Evolutionary conservation across 2,888 invertebrate species (phyloP).

Genomic region (Hirtodrosophila trivittata): DNA sequence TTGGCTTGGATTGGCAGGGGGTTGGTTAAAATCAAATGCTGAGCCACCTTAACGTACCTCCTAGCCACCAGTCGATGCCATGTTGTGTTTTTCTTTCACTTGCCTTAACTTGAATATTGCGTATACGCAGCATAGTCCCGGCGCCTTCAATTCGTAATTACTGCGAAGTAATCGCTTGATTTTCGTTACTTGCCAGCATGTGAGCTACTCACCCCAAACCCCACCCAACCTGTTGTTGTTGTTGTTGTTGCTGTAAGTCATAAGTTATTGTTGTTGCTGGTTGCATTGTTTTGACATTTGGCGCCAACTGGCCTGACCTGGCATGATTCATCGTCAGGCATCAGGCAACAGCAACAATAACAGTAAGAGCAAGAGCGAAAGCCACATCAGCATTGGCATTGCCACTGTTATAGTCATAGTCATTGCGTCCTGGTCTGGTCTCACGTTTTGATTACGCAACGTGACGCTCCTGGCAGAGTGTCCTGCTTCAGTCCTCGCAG

Average conservation of each 20-base stretch:
- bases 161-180: conserved; percentile 60
- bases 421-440: conserved; percentile 25
- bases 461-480: conserved; percentile 31
- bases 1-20: no score
- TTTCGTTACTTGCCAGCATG: conserved; percentile 39
- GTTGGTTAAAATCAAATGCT: conserved; percentile 31
- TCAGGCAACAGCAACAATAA: conserved; percentile 13
- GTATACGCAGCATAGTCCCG: conserved; percentile 49
- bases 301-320: conserved; percentile 65
- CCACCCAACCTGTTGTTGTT: neutral
- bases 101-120: conserved; percentile 41
- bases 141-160: conserved; percentile 58
- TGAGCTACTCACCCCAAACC: neutral
- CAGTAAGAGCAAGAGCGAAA: neutral
- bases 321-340: conserved; percentile 65
- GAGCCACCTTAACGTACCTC: no score
- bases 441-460: conserved; percentile 69
- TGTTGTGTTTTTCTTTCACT: conserved; percentile 20
- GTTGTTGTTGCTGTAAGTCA: conserved; percentile 62
- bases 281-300: conserved; percentile 76
- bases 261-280: conserved; percentile 48
- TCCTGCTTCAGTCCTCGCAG: conserved; percentile 6
- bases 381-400: conserved; percentile 4
- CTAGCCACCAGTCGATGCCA: conserved; percentile 2
- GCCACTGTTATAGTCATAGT: conserved; percentile 22